These are phyloP conservation scores for Trididemnum clinides DNA, from an alignment of 23 tunicate species.

Conservation along the genomic window DNA sequence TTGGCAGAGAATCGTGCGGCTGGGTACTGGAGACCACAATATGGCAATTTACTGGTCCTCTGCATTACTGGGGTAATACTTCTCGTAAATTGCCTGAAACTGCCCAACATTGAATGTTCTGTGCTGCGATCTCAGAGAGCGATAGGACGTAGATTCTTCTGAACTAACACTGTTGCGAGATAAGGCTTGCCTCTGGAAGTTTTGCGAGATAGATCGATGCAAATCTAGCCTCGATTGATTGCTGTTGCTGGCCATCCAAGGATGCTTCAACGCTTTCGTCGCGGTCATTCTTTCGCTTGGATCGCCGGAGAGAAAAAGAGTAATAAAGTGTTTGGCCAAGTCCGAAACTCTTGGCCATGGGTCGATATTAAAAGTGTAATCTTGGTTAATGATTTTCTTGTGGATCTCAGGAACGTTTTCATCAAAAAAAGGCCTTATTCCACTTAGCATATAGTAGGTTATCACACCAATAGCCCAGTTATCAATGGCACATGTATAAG, in stretches of 20 bases:
- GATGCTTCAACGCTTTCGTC: not conserved
- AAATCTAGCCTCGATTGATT: not conserved
- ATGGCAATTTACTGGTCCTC: too few relatives aligned
- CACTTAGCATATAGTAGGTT: constrained; percentile 6
- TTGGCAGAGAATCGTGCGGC: too few relatives aligned
- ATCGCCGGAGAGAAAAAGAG: not conserved
- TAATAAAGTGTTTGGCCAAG: not conserved
- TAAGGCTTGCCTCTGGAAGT: not conserved
- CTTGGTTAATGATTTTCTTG: not conserved
- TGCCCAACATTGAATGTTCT: constrained; percentile 88
- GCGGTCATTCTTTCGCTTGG: constrained; percentile 6
- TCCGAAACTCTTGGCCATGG: constrained; percentile 23
- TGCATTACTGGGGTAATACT: too few relatives aligned
- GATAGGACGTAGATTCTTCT: constrained; percentile 36
- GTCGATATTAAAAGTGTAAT: constrained; percentile 3
- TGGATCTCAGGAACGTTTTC: not conserved
- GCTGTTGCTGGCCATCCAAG: constrained; percentile 12
- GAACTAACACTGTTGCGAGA: constrained; percentile 4
- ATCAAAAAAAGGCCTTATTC: constrained; percentile 1
- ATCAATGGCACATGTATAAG: constrained; percentile 20
- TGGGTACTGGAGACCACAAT: too few relatives aligned
- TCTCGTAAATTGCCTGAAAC: too few relatives aligned
- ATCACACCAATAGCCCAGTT: constrained; percentile 28
- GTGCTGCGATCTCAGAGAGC: constrained; percentile 81
- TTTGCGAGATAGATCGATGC: constrained; percentile 14